Evolutionary conservation across 2,888 invertebrate genomes (phyloP), one percentile per base, ranked within the genome.

Genomic region (Sinelater perroti): DNA sequence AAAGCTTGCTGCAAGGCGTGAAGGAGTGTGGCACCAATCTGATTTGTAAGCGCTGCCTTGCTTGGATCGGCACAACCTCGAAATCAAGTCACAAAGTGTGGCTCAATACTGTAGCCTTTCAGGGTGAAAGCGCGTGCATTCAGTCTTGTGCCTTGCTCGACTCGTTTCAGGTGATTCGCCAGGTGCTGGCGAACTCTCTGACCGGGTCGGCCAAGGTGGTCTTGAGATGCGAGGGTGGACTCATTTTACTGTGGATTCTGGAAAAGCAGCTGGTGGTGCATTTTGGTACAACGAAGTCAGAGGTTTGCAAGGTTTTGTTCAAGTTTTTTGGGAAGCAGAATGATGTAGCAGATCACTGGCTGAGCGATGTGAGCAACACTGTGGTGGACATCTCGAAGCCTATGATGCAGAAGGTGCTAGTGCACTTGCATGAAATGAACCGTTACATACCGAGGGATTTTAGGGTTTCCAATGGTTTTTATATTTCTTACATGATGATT

Each of bases 241-340:
- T 80, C 70, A 61, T 87, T 17, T 72, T 86, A 1, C 73, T 87
- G 35, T 86, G 86, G 85, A 76, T 87, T 1, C 80, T 87, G 74
- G 87, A 87, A 67, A 85, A 83, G 66, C 80, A 83, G 56, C 72
- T 87, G 8, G 79, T 83, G 70, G 77, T 86, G 8, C 69, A 83
- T 8, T 64, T 71, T 72, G 72, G 80, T 16, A 72, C 73, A 35
- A 64, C 81, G n/a, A 76, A 79, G 42, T 80, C 81, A 0, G 78
- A 78, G 55, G 79, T 85, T 8, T 82, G 82, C 0, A 86, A 86
- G 73, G 78, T 85, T 59, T 73, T 87, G 59, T 87, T 81, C 72
- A 82, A 80, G 73, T 79, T 82, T 56, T 81, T 83, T 50, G 66
- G 72, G 33, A 72, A 75, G 13, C 63, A 78, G 63, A 81, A 80